Evolutionary conservation across 1,140 invertebrate genomes (phyloP).

Genomic region (Paraescarpia echinospica): DNA sequence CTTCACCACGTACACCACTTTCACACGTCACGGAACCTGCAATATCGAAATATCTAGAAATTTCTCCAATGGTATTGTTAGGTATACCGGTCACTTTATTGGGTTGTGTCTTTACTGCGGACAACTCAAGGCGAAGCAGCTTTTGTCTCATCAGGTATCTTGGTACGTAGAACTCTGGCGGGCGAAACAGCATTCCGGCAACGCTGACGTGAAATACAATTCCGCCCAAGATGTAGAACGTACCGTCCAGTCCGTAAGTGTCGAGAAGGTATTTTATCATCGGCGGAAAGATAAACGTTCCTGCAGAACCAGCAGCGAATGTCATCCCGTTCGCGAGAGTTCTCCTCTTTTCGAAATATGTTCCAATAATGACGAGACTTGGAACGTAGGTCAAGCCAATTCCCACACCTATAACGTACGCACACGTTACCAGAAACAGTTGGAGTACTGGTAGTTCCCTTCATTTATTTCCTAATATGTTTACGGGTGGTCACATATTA

Average conservation of each 20-base stretch:
- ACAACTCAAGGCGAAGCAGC: not conserved
- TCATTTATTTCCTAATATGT: no score
- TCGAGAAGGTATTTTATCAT: constrained; percentile 60
- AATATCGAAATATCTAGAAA: not conserved
- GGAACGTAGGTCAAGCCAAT: constrained; percentile 89
- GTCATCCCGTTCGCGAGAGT: constrained; percentile 88
- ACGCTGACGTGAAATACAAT: constrained; percentile 76
- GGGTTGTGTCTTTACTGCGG: not conserved
- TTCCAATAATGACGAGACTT: constrained; percentile 87
- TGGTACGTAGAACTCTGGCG: constrained; percentile 50
- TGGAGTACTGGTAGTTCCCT: not conserved
- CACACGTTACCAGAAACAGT: not conserved
- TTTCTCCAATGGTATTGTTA: not conserved
- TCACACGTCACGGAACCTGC: not conserved
- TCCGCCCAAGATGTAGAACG: constrained; percentile 79
- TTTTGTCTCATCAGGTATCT: not conserved
- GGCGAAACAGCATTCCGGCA: constrained; percentile 78
- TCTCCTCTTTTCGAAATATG: constrained; percentile 85
- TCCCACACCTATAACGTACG: constrained; percentile 69
- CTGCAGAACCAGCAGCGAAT: constrained; percentile 78
- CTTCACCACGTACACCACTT: no score
- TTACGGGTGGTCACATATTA: no score
- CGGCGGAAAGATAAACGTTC: constrained; percentile 85
- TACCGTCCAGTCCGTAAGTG: constrained; percentile 53
- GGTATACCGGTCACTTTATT: not conserved